Conservation (phyloP, 2,888 invertebrate genomes). For the Palloptera scutellata region DNA sequence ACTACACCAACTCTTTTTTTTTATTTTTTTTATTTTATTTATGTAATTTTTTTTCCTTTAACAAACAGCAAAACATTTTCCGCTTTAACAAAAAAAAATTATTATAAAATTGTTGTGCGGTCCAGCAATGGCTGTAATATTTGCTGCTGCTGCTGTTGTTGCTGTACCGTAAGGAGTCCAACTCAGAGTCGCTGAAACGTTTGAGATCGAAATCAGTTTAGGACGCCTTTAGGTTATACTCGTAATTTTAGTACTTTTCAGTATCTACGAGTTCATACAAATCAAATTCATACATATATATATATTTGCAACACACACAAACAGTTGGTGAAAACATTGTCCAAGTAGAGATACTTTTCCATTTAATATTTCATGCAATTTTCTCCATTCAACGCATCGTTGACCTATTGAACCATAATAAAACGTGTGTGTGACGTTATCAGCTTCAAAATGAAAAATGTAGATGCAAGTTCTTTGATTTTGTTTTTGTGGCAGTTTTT, state of each 20-base stretch:
- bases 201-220: no score
- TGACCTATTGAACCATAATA: slow-evolving; percentile 61
- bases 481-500: not conserved
- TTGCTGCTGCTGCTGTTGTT: not conserved
- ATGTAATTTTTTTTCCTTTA: slow-evolving; percentile 7
- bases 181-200: no score
- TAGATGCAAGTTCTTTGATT: not conserved
- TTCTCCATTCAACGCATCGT: slow-evolving; percentile 59
- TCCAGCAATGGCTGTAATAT: not conserved
- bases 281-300: no score
- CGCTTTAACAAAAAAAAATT: not conserved
- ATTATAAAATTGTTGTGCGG: slow-evolving; percentile 10
- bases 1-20: not conserved
- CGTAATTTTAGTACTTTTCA: no score
- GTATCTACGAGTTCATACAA: no score
- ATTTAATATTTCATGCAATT: slow-evolving; percentile 13
- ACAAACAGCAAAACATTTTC: slow-evolving; percentile 10
- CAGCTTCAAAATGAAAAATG: not conserved
- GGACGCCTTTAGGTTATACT: no score
- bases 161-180: not conserved
- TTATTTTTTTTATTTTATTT: no score
- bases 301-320: no score
- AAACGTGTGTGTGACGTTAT: slow-evolving; percentile 29
- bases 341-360: no score
- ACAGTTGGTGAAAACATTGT: no score